These are phyloP conservation scores for Emmelina monodactyla DNA, from an alignment of 2,888 invertebrate genomes.

Conservation along the genomic window DNA sequence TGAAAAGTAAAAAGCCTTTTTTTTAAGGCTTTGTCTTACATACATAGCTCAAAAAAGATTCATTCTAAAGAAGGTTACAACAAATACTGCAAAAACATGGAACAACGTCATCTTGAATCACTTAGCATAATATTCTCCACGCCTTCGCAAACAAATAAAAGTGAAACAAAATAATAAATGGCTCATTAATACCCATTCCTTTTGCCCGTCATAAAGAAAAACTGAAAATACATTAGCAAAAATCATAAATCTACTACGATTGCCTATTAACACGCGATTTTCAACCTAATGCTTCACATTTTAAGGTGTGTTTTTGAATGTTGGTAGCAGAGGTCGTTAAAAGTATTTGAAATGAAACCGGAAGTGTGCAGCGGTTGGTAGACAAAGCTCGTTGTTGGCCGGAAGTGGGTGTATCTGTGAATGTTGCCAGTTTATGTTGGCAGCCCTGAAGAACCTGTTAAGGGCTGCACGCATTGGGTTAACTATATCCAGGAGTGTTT, in stretches of 20 bases:
- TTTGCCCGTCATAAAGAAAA: conserved; percentile 28
- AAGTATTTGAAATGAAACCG: conserved; percentile 27
- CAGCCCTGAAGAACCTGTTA: conserved; percentile 5
- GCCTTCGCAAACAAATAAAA: too few relatives aligned
- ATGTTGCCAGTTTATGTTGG: conserved; percentile 18
- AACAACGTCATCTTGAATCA: too few relatives aligned
- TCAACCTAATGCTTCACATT: conserved; percentile 14
- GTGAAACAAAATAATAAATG: conserved; percentile 23
- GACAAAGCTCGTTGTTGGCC: conserved; percentile 30
- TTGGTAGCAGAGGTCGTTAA: conserved; percentile 26
- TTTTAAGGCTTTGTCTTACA: too few relatives aligned
- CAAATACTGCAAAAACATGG: too few relatives aligned
- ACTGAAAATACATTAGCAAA: conserved; percentile 42
- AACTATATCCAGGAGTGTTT: too few relatives aligned
- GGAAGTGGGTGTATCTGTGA: conserved; percentile 26
- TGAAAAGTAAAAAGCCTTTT: too few relatives aligned
- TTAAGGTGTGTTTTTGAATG: conserved; percentile 19
- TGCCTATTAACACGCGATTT: conserved; percentile 14
- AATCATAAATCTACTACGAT: conserved; percentile 38
- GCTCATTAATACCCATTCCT: conserved; percentile 37
- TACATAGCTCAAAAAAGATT: too few relatives aligned
- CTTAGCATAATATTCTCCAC: too few relatives aligned
- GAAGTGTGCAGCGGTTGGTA: conserved; percentile 28
- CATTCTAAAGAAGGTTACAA: too few relatives aligned
- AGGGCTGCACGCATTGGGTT: too few relatives aligned